Percentiles rank a stretch among this genome's conserved stretches.
phyloP scores from a whole-genome alignment of 2,888 invertebrate genomes.

The Archaeoteleia sp. region DNA sequence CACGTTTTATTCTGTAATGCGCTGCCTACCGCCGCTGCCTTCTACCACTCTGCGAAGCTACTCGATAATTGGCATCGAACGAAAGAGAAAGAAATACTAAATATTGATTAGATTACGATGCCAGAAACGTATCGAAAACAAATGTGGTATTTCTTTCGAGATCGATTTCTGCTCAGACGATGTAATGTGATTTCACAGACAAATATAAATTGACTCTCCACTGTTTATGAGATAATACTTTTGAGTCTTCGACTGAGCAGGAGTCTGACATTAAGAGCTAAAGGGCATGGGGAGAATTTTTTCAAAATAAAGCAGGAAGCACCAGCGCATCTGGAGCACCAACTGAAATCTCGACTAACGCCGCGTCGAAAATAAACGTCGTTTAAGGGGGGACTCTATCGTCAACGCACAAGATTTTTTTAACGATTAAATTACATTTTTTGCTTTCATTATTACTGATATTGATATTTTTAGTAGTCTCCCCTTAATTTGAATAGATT shows the following conservation, averaged over 20 bases:
- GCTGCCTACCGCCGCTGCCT: slow-evolving; percentile 69
- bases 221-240: background rate
- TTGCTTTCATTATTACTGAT: too few species aligned
- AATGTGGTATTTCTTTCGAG: slow-evolving; percentile 10
- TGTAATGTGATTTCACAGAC: too few species aligned
- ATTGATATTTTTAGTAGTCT: too few species aligned
- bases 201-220: background rate
- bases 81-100: slow-evolving; percentile 22
- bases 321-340: slow-evolving; percentile 49
- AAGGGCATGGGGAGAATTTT: slow-evolving; percentile 15
- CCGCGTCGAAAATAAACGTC: slow-evolving; percentile 18
- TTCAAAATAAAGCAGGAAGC: slow-evolving; percentile 37
- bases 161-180: slow-evolving; percentile 35
- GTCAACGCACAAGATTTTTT: slow-evolving; percentile 8
- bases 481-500: too few species aligned
- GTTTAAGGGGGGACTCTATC: slow-evolving; percentile 15
- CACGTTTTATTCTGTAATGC: slow-evolving; percentile 72
- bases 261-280: background rate
- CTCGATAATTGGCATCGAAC: slow-evolving; percentile 40
- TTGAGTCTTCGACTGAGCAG: background rate
- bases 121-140: slow-evolving; percentile 19
- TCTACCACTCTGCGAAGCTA: slow-evolving; percentile 63
- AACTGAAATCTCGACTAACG: slow-evolving; percentile 34
- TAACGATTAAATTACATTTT: too few species aligned
- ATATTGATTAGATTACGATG: slow-evolving; percentile 11